Evolutionary conservation across 35 echinoderm and acorn worm species (phyloP).

Genomic region (Ophiothrix spiculata): DNA sequence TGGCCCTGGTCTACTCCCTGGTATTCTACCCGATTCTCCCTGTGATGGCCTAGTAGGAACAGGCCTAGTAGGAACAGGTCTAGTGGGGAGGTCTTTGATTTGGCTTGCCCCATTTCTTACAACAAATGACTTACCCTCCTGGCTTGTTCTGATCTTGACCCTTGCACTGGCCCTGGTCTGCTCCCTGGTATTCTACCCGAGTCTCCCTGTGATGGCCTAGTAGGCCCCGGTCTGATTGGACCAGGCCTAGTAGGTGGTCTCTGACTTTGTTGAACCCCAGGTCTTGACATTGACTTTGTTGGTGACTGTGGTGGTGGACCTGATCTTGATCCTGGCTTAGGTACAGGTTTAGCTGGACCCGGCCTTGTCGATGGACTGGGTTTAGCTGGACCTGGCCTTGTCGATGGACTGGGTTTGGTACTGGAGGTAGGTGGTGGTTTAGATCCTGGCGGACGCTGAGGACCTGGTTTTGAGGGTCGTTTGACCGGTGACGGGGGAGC

Average conservation of each 20-base stretch:
- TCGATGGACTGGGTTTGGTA: neutral
- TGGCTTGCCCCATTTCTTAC: too few relatives aligned
- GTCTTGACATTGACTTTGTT: too few relatives aligned
- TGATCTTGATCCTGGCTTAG: neutral
- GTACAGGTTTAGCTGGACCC: neutral
- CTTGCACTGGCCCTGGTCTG: neutral
- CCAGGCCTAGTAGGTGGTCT: neutral
- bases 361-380: constrained; percentile 6
- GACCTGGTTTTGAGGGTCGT: neutral
- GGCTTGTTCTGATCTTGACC: neutral
- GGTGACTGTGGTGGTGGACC: too few relatives aligned
- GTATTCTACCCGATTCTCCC: neutral
- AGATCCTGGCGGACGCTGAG: neutral
- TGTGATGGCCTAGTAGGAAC: too few relatives aligned
- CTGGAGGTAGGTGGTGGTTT: neutral
- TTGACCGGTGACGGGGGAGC: neutral
- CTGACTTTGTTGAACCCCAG: neutral
- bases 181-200: neutral
- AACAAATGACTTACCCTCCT: too few relatives aligned
- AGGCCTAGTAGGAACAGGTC: too few relatives aligned
- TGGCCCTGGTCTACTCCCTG: neutral
- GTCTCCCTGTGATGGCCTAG: neutral
- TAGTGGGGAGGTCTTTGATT: too few relatives aligned
- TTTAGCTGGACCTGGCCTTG: neutral
- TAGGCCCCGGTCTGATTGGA: neutral